Base-by-base conservation (phyloP, 2,888 invertebrate genomes). In the Patella depressa region DNA sequence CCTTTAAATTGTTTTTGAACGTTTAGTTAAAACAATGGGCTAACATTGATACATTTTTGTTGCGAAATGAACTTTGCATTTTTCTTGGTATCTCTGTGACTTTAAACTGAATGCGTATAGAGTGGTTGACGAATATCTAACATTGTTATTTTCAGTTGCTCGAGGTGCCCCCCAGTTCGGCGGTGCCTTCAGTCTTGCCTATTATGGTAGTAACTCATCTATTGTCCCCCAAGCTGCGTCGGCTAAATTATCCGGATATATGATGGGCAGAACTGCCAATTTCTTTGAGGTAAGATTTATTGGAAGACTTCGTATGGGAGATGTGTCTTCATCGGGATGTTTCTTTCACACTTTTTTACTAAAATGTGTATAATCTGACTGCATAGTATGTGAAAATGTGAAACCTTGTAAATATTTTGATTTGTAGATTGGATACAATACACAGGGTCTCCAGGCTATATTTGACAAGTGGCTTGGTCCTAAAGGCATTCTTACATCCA, bases 351-450 rank as follows among this genome's bases (percentile, higher is more conserved):
- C 24, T 11, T 59, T 59, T 69, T 11, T 74, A 19, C 74, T 59
- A 17, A 15, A 17, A 65, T 17, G 29, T 73, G n/a, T 57, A 19
- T 59, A 24, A 19, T 14, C 15, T 17, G 73, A 54, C 53, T 77
- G 71, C 71, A 53, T 19, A 53, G 17, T 72, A 5, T 9, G 9
- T 45, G 45, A 45, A 34, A 34, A 34, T 34, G 34, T 34, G 7
- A 34, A 45, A 45, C 45, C 45, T 9, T 45, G 45, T 45, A 45
- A 45, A 45, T 45, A 45, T 9, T 19, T 19, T 75, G 72, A 24
- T 70, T 12, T 74, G 55, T 34, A 85, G 85, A 53, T 82, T 74
- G 85, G 85, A 9, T 81, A 80, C 75, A 76, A 81, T 29, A 80
- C 83, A 5, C 79, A 83, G 54, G 85, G 85, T 7, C 57, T 85